Conservation (phyloP, 2,888 invertebrate genomes). For the Sepiola atlantica region DNA sequence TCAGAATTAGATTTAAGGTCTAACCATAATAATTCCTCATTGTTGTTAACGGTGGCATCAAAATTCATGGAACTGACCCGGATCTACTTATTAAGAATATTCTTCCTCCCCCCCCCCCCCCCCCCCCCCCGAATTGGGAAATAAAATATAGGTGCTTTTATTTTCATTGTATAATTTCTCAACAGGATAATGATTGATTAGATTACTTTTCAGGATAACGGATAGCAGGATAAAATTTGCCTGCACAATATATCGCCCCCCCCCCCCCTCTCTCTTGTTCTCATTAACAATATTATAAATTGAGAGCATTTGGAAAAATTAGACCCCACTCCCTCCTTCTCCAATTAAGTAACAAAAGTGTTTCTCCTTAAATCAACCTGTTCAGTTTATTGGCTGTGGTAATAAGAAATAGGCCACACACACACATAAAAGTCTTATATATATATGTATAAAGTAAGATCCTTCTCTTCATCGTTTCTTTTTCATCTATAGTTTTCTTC, state of each 20-base stretch:
- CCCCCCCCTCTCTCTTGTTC: too few relatives aligned
- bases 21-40: slow-evolving; percentile 11
- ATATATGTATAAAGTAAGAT: too few relatives aligned
- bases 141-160: not conserved
- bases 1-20: not conserved
- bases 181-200: slow-evolving; percentile 32
- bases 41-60: slow-evolving; percentile 6
- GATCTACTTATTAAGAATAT: not conserved
- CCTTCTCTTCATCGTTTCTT: too few relatives aligned
- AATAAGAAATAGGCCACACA: not conserved
- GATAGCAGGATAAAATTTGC: slow-evolving; percentile 5
- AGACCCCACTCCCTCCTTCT: not conserved
- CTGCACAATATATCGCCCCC: not conserved
- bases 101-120: too few relatives aligned
- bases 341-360: not conserved
- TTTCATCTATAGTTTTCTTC: too few relatives aligned
- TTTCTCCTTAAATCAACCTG: not conserved
- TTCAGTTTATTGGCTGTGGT: not conserved
- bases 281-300: not conserved
- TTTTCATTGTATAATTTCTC: slow-evolving; percentile 32
- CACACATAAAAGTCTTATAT: too few relatives aligned
- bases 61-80: slow-evolving; percentile 32
- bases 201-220: too few relatives aligned
- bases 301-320: not conserved
- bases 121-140: too few relatives aligned